Base-by-base conservation (phyloP, 1,140 invertebrate genomes). In the Grapholita molesta region DNA sequence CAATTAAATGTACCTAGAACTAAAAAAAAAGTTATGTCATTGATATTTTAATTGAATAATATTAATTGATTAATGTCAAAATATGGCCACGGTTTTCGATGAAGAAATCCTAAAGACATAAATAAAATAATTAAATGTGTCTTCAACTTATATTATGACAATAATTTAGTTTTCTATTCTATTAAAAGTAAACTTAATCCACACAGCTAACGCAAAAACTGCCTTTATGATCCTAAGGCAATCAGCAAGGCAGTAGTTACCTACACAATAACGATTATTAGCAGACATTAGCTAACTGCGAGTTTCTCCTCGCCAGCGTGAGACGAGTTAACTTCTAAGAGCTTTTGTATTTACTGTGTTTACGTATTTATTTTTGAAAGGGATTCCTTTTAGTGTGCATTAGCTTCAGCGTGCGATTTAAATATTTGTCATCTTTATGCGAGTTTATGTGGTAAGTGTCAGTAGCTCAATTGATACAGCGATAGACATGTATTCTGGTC, bases 221-320 rank as follows among this genome's bases (percentile, higher is more conserved):
- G 74, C 65, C 67, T 74, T 48, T 75, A 71, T 72, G 78, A 84
- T 76, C 76, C 75, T 74, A 73, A 80, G 77, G 78, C 83, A 86
- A 88, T 87, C 83, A 77, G 72, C 77, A 72, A 80, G 77, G 76
- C 70, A 74, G 79, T 67, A 80, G 78, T 85, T 83, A 85, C 79
- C 79, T 80, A 53, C 61, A 84, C 70, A 82, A 82, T 88, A 88
- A 88, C 82, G 86, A 80, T 88, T 86, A 88, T 86, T 81, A 76
- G 77, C 68, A 64, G 70, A 77, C 79, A 81, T 86, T 83, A 86
- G 76, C 77, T 73, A 61, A 82, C 74, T 79, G 80, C 25, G 55
- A 61, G 55, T 61, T 61, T 61, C 55, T 61, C 55, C 53, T 24
- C 15, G 18, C 23, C 55, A 18, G 55, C 55, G 55, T 8, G 55